Evolutionary conservation across 2,888 invertebrate species (phyloP), one percentile per base, ranked within the genome.

Genomic region (Parthenolecanium corni): DNA sequence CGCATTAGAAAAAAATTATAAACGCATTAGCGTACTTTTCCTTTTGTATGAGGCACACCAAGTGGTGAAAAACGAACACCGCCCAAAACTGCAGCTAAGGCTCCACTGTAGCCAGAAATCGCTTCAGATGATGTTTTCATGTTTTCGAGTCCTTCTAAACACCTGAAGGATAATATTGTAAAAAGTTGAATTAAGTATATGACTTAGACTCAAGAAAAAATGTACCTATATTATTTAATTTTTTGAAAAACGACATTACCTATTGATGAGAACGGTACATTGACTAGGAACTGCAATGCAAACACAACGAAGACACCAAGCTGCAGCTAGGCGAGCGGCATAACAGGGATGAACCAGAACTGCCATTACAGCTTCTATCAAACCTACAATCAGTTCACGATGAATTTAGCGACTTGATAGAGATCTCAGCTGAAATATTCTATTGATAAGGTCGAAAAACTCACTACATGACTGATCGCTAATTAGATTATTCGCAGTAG

Each of bases 41-140:
- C 95, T 70, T 95, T 91, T 25, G 90, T 92, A 74, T 96, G 94
- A 0, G 98, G 97, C 44, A 96, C 89, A 18, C 97, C 95, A 14
- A 95, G 77, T 0, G 92, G 90, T 2, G 93, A 95, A 56, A 88
- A 80, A 51, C 87, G 82, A 1, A 91, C 90, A 62, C 94, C 90
- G 20, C 96, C 95, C 52, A 97, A 76, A 65, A 97, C 86, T 0
- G 96, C 92, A 25, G 96, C 90, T 66, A 98, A 76, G 0, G 96
- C 96, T 70, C 87, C 86, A 70, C 95, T 93, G 72, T 94, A 96
- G 5, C 97, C 85, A 12, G 88, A 81, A 65, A 90, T 86, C 25
- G 88, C 88, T 73, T 90, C 90, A 1, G 89, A 89, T 1, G 93
- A 91, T 14, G 91, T 86, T 67, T 91, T 80, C 75, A 92, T 82